Evolutionary conservation across 2,113 vertebrate genomes (phyloP), one percentile per base, ranked within the genome.

Genomic region (Rhea pennata): DNA sequence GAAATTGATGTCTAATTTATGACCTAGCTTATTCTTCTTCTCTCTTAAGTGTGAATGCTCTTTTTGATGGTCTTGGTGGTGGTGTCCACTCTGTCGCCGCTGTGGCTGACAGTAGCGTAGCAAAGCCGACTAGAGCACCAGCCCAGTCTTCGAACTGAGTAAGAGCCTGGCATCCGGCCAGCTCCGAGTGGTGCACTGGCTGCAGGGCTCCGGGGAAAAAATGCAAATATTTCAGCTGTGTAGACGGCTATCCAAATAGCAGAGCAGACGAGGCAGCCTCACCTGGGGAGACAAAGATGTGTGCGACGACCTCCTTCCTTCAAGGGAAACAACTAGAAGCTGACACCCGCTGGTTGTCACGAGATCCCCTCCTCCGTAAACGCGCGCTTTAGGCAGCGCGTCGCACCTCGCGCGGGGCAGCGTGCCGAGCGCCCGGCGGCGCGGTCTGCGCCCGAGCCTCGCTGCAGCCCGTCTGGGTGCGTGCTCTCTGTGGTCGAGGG

Each of bases 111-210:
- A 87, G 9, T 44, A 95, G 50, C 62, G 71, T 89, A 94, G 93
- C 64, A 85, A 90, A 93, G 67, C 78, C 0, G 0, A 69, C 84
- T 75, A 78, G 70, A 91, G 92, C 87, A 87, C 78, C 87, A 95
- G 67, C 53, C 89, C 84, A 42, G 74, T 56, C 74, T 88, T 78
- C 91, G 48, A 90, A 93, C 71, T 71, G 92, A 93, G 51, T 89
- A 86, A 93, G 77, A 93, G 31, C 85, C 67, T 94, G 92, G 93
- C 95, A 81, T 80, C 75, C 72, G 71, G 87, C 91, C 95, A 97
- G 91, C 87, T 87, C 91, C 83, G 93, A 95, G 74, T 90, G 74
- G 46, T 90, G 71, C 62, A 56, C 40, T 89, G 84, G 91, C 94
- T 92, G 84, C 87, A 39, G 84, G 81, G 87, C 84, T 62, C 84